Conservation (phyloP, 1,140 invertebrate species). For the Pentalonia nigronervosa region DNA sequence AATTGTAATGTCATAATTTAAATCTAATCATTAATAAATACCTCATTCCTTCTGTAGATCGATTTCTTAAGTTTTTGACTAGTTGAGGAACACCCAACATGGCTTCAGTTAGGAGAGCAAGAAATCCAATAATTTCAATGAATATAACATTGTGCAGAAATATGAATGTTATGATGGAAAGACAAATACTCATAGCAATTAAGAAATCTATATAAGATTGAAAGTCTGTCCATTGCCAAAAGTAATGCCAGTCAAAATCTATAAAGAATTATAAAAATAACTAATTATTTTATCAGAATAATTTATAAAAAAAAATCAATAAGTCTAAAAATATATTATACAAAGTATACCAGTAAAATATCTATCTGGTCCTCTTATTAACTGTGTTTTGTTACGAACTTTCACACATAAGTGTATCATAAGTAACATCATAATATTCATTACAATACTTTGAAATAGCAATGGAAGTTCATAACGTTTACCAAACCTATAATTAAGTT, state of each 20-base stretch:
- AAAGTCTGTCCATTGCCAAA: conserved; percentile 99
- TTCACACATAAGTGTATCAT: conserved; percentile 95
- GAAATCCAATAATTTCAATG: conserved; percentile 89
- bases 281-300: not conserved
- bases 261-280: conserved; percentile 60
- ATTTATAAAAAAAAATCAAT: not conserved
- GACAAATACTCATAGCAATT: conserved; percentile 81
- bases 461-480: conserved; percentile 94
- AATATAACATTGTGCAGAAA: conserved; percentile 82
- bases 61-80: conserved; percentile 84
- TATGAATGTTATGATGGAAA: conserved; percentile 86
- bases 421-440: conserved; percentile 95
- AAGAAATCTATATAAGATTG: conserved; percentile 95
- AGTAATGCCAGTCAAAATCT: conserved; percentile 91
- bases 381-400: conserved; percentile 83
- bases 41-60: conserved; percentile 98
- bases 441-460: conserved; percentile 94
- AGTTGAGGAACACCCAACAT: conserved; percentile 95
- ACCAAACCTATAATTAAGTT: conserved; percentile 87
- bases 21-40: conserved; percentile 64
- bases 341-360: conserved; percentile 81
- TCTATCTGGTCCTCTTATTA: conserved; percentile 78
- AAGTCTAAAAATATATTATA: conserved; percentile 20
- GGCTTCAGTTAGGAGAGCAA: conserved; percentile 95
- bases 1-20: not conserved